Evolutionary conservation across 2,888 invertebrate species (phyloP), one percentile per base, ranked within the genome.

Genomic region (Papilio protenor): DNA sequence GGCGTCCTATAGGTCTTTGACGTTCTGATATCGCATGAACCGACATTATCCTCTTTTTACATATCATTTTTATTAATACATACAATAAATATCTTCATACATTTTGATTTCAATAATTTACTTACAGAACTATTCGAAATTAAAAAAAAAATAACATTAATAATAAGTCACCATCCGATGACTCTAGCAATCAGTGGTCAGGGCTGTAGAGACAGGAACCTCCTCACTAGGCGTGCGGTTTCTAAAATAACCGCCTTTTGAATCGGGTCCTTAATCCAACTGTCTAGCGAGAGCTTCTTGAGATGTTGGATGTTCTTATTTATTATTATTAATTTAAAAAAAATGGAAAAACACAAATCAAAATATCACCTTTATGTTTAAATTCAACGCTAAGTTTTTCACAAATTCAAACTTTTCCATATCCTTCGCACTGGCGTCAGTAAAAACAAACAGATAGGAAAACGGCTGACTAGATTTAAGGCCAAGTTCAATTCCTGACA

Each of bases 351-450:
- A 21, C 16, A 52, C 33, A 4, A 33, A 33, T 33, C 3, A 33
- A 33, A 33, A 33, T 4, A 16, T 72, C 55, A 76, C 76, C 76
- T 70, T 76, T 6, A 47, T 40, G 21, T 76, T 64, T 40, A 64
- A 64, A 69, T 70, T 16, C 23, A 73, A 23, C 0, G 77, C 87
- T 3, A 89, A 80, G 33, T 82, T 86, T 79, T 87, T 86, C 1
- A 92, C 86, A 55, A 79, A 74, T 3, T 88, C 85, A 70, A 82
- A 85, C 21, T 79, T 79, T 0, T 5, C 0, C 6, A 82, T 73
- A 75, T 93, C 92, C 23, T 85, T 84, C 0, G 92, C 88, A 0
- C 87, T 82, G 0, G 92, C 93, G 73, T 93, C 93, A 16, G 92
- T 93, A 23, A 91, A 90, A 0, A 93, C 90, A 75, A 90, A 92